Evolutionary conservation across 2,113 vertebrate genomes (phyloP), one percentile per base, ranked within the genome.

Genomic region (Microcebus tavaratra): DNA sequence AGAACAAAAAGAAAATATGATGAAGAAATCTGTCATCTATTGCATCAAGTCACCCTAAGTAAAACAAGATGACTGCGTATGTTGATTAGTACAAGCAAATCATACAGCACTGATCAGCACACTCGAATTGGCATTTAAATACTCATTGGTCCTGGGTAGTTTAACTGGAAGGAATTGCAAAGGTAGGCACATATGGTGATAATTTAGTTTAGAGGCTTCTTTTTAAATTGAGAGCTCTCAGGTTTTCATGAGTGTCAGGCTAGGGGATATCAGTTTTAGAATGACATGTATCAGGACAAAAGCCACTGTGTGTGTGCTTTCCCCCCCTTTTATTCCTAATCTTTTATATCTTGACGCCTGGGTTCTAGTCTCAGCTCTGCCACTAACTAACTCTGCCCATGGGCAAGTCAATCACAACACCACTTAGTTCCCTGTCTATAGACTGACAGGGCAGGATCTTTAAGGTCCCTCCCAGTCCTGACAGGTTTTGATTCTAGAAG

Each of bases 141-240:
- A 78, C 18, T 75, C 57, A 80, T 1, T 85, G 57, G 8, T 39
- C 13, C 45, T 90, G n/a, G 0, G 61, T 67, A 78, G 1, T 88
- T 88, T 87, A 81, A 67, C 67, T 78, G 45, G 29, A 42, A 90
- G 12, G 31, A 88, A 79, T 75, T 63, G 20, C 57, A 80, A 31
- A 93, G 12, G 39, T 61, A 48, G 48, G 39, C 53, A 80, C 27
- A 68, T 81, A 88, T 55, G n/a, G 29, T 6, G 6, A 50, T 78
- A 45, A 70, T 83, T 87, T 93, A 55, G 61, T 68, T 48, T 72
- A 36, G 59, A 87, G 67, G 17, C 34, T 91, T 79, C 18, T 18
- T 95, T 95, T 93, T 76, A 89, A 90, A 80, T 88, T 84, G 65
- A 88, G 48, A 85, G n/a, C 29, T 31, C 8, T 67, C 27, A 63